Base-by-base conservation (phyloP, 2,888 invertebrate species). In the Melanchra persicariae region DNA sequence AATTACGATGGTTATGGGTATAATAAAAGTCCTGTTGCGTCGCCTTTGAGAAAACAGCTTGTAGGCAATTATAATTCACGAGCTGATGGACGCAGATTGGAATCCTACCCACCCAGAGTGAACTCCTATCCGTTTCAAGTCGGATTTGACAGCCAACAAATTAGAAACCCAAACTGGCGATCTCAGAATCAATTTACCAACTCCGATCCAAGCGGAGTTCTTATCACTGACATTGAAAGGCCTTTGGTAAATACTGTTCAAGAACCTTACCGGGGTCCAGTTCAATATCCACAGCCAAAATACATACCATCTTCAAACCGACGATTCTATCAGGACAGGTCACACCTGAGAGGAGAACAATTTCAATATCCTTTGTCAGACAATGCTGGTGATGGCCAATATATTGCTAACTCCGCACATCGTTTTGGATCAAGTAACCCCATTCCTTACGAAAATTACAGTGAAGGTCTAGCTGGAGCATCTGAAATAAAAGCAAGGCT, bases 161-260 rank as follows among this genome's bases (percentile, higher is more conserved):
- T 51, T 37, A 59, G 9, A n/a, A 74, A 66, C 34, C 54, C 69
- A 47, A 70, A 72, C 34, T 59, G 76, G 79, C 57, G 26, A 22
- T 6, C 55, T 26, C 71, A 67, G n/a, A 78, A 60, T 62, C 60
- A 34, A 43, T 74, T 61, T 49, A 2, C 2, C 2, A 69, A 51
- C 24, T 17, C 63, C 4, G 43, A 2, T 34, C 22, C 68, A 24
- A 69, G 30, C 6, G 15, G 15, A 24, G 64, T n/a, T 1, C 9
- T 10, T 22, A 19, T 58, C 34, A 3, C 58, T 43, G 52, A 45
- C 8, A 15, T 49, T 34, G 51, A 74, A 58, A 64, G 9, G 3
- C 65, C 69, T 30, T 12, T 60, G 17, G 34, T 72, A 3, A 34
- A 51, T 8, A 55, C 54, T 37, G 59, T 61, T 12, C 64, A 43